Evolutionary conservation across 2,797 vertebrate genomes (phyloP), one percentile per base, ranked within the genome.

Genomic region (Macropus fuliginosus): DNA sequence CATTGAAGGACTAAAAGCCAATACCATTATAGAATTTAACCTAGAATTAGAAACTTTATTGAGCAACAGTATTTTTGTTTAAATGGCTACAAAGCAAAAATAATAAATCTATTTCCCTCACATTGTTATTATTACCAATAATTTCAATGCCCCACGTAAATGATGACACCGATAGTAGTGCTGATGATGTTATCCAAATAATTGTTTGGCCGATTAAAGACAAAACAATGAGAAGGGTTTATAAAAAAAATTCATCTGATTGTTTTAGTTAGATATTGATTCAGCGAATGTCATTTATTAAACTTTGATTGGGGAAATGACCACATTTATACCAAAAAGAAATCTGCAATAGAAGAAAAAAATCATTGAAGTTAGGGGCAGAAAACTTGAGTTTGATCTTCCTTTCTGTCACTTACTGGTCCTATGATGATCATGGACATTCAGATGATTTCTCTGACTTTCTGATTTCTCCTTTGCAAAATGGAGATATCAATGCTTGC

Each of bases 1-100:
- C 34, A 95, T 89, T 93, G 91, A 93, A 96, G 92, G 29, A 94
- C 9, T 27, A 62, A 91, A 87, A 95, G 56, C 31, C 31, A n/a
- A 62, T 91, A 94, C 91, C 57, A 74, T 96, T 57, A 52, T 34
- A 46, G 90, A 59, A 94, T 34, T 87, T 55, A 14, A 27, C 56
- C 12, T 92, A 57, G 91, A 93, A 50, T 74, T n/a, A 91, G 57
- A 91, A 66, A 90, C 31, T 16, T 8, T 93, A 8, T 3, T 50
- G 34, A 21, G 27, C 29, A 89, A 14, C 56, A 52, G n/a, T 66
- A 27, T 91, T 81, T 55, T 59, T 94, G 18, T 91, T 6, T 81
- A 1, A 2, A 24, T 21, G 16, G 1, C n/a, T 10, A 81, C 3
- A 81, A 81, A 81, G 4, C 74, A 81, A 81, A 74, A 46, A 46